Conservation (phyloP, 2,888 invertebrate species). For the Chymomyza amoena region DNA sequence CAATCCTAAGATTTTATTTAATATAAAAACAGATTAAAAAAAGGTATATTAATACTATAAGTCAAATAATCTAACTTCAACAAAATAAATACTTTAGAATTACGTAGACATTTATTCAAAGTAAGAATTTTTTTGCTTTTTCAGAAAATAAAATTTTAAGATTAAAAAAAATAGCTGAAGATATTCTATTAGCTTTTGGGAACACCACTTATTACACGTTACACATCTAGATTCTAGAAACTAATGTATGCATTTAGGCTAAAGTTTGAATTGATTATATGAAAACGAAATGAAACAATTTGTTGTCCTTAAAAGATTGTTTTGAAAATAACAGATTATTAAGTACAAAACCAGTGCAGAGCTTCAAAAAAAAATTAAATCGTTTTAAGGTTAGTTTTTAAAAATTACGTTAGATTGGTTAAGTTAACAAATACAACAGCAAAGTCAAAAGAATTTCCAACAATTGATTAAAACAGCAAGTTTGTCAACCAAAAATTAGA, state of each 20-base stretch:
- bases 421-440: conserved; percentile 26
- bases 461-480: not conserved
- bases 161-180: not conserved
- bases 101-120: no score
- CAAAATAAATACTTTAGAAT: no score
- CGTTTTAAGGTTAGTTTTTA: conserved; percentile 45
- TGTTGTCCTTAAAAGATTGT: conserved; percentile 36
- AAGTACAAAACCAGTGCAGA: conserved; percentile 78
- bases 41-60: no score
- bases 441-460: conserved; percentile 4
- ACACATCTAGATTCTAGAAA: not conserved
- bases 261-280: not conserved
- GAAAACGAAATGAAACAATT: not conserved
- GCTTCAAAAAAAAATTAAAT: conserved; percentile 69
- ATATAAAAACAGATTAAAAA: not conserved
- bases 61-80: no score
- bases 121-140: no score
- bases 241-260: not conserved
- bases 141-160: not conserved
- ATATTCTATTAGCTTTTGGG: not conserved
- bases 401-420: conserved; percentile 33
- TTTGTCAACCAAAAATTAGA: not conserved
- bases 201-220: not conserved
- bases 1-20: not conserved
- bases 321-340: conserved; percentile 41